phyloP scores from a whole-genome alignment of 2,797 vertebrate genomes.

The Amazonetta brasiliensis region DNA sequence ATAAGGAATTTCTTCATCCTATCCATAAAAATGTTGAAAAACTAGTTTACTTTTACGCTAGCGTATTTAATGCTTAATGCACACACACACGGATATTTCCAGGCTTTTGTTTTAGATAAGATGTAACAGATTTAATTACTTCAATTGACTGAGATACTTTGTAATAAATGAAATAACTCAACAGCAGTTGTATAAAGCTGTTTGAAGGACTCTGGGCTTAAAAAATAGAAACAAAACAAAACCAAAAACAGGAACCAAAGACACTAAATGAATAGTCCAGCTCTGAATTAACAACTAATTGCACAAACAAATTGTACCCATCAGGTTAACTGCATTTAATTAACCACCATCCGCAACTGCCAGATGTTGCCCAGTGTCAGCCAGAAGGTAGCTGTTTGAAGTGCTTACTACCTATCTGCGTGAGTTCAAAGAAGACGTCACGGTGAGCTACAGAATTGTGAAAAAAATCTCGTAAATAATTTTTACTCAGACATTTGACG shows the following conservation, averaged over 20 bases:
- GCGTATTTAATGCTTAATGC: background rate
- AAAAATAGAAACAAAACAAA: background rate
- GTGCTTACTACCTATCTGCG: background rate
- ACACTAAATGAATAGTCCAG: background rate
- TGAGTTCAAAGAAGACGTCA: background rate
- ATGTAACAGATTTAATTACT: background rate
- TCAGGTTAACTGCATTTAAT: constrained; percentile 13
- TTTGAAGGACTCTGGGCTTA: background rate
- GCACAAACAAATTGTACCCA: constrained; percentile 23
- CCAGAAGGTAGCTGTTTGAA: background rate
- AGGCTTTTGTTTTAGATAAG: background rate
- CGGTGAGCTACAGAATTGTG: background rate
- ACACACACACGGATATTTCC: background rate
- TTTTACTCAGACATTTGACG: background rate
- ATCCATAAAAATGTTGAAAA: background rate
- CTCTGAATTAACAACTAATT: background rate
- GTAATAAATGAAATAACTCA: background rate
- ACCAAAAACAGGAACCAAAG: background rate
- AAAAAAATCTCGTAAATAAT: background rate
- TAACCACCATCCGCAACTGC: constrained; percentile 15
- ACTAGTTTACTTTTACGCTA: background rate
- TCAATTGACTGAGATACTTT: background rate
- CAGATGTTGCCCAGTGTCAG: constrained; percentile 34
- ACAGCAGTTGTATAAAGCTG: background rate
- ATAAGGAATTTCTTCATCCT: background rate